phyloP scores from a whole-genome alignment of 1,140 invertebrate genomes.

The Drosophila mojavensis region DNA sequence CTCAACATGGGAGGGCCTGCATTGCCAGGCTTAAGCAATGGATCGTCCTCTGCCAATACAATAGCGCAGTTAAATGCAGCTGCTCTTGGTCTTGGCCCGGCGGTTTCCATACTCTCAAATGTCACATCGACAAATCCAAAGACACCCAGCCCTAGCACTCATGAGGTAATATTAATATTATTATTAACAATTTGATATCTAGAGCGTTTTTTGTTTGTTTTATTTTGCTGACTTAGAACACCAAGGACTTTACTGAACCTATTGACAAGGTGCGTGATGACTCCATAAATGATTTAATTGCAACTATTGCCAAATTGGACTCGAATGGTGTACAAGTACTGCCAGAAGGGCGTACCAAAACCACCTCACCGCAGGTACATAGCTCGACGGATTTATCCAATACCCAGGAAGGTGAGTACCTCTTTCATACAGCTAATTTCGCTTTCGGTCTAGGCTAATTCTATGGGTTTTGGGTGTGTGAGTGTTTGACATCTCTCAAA shows the following conservation, averaged over 20 bases:
- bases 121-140: slow-evolving; percentile 92
- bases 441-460: slow-evolving; percentile 14
- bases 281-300: slow-evolving; percentile 92
- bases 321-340: slow-evolving; percentile 91
- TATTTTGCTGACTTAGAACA: slow-evolving; percentile 49
- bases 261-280: slow-evolving; percentile 92
- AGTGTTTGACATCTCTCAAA: not conserved
- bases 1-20: slow-evolving; percentile 48
- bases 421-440: slow-evolving; percentile 2
- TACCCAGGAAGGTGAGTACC: slow-evolving; percentile 80
- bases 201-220: not conserved
- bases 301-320: slow-evolving; percentile 92
- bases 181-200: not conserved
- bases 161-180: slow-evolving; percentile 73
- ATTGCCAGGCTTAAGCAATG: slow-evolving; percentile 39
- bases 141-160: slow-evolving; percentile 90
- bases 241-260: slow-evolving; percentile 84
- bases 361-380: slow-evolving; percentile 86
- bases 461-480: slow-evolving; percentile 7
- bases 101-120: slow-evolving; percentile 83
- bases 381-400: slow-evolving; percentile 86
- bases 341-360: slow-evolving; percentile 85
- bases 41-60: slow-evolving; percentile 21
- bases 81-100: slow-evolving; percentile 71
- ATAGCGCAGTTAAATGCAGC: slow-evolving; percentile 68